A percentile compares a stretch with the other conserved stretches of the same genome.
phyloP scores from a whole-genome alignment of 2,888 invertebrate species.

The Nysson spinosus region DNA sequence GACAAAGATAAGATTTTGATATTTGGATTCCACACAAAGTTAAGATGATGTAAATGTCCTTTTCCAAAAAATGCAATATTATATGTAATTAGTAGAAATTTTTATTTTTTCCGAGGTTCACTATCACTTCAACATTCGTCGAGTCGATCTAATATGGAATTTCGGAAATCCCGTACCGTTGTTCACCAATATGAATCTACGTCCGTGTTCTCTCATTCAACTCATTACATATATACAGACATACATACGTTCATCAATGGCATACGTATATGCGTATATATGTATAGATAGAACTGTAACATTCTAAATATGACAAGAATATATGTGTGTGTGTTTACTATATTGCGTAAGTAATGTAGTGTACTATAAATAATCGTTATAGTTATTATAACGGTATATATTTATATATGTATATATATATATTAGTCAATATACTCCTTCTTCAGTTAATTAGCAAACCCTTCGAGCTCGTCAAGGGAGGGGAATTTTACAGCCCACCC shows the following conservation, averaged over 20 bases:
- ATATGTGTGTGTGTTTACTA: conserved; percentile 68
- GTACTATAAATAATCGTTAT: conserved; percentile 71
- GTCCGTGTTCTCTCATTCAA: conserved; percentile 12
- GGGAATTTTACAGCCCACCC: conserved; percentile 36
- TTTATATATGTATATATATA: conserved; percentile 51
- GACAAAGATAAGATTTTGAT: conserved; percentile 14
- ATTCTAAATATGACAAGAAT: conserved; percentile 68
- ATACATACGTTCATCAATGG: conserved; percentile 6
- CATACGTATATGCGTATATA: conserved; percentile 17
- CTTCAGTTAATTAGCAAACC: conserved; percentile 56
- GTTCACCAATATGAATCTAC: conserved; percentile 23
- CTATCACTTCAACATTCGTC: too few relatives aligned
- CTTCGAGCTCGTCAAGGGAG: conserved; percentile 39
- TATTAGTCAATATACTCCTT: conserved; percentile 50
- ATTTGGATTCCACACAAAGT: too few relatives aligned
- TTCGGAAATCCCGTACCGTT: conserved; percentile 5
- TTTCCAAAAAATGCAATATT: too few relatives aligned
- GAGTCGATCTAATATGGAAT: too few relatives aligned
- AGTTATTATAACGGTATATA: conserved; percentile 55
- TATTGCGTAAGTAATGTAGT: conserved; percentile 76
- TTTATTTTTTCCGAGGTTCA: too few relatives aligned
- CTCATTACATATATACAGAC: conserved; percentile 7
- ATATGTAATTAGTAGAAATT: too few relatives aligned
- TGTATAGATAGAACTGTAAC: conserved; percentile 55
- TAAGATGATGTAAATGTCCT: too few relatives aligned